These are phyloP conservation scores for Zaprionus ornatus DNA, from an alignment of 1,140 invertebrate species.

Conservation along the genomic window DNA sequence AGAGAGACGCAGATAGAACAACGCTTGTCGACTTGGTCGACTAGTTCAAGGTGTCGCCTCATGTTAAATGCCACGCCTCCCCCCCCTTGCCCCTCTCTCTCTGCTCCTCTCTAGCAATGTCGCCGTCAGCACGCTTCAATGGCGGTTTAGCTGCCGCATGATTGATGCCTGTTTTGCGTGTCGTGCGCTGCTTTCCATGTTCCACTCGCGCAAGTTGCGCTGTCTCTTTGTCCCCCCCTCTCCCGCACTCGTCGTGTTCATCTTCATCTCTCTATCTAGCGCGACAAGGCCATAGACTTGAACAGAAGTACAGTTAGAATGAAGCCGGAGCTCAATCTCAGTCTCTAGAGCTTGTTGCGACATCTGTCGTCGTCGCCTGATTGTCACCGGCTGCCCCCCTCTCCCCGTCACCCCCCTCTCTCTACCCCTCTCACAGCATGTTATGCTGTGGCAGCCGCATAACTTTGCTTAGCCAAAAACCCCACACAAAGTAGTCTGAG, in stretches of 20 bases:
- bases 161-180: conserved; percentile 82
- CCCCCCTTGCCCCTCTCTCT: neutral
- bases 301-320: conserved; percentile 51
- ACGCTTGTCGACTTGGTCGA: conserved; percentile 30
- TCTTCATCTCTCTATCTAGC: conserved; percentile 5
- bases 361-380: conserved; percentile 47
- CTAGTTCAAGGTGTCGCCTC: conserved; percentile 57
- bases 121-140: conserved; percentile 57
- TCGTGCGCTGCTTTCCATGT: conserved; percentile 55
- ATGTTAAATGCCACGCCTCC: conserved; percentile 41
- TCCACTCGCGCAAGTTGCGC: conserved; percentile 6
- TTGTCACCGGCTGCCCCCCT: conserved; percentile 27
- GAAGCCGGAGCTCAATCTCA: conserved; percentile 31
- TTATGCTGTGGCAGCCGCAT: neutral
- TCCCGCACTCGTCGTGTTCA: neutral
- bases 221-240: conserved; percentile 2
- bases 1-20: neutral
- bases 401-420: neutral
- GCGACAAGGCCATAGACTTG: conserved; percentile 47
- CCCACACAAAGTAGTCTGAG: conserved; percentile 30
- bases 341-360: conserved; percentile 36
- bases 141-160: conserved; percentile 71
- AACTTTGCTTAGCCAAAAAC: conserved; percentile 23
- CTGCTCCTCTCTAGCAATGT: neutral
- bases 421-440: neutral